Percentiles rank a stretch among this genome's conserved stretches.
Evolutionary conservation across 2,797 vertebrate species (phyloP).

Genomic region (Syngnathus rostellatus): DNA sequence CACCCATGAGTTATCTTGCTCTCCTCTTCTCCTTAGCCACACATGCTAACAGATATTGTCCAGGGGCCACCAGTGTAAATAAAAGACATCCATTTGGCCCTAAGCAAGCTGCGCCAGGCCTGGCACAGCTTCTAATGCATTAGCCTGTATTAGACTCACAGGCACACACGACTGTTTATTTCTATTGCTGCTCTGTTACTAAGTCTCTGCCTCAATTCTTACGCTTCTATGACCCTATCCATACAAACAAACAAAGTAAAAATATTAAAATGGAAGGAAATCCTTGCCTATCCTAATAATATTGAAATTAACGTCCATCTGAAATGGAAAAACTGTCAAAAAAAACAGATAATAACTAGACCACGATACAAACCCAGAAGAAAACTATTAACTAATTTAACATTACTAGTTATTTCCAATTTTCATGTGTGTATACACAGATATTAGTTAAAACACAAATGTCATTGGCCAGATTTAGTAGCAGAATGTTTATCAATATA

Average conservation of each 20-base stretch:
- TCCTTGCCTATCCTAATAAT: neutral
- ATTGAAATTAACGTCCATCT: neutral
- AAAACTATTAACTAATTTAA: neutral
- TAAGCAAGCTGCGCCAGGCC: slow-evolving; percentile 17
- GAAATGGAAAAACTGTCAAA: neutral
- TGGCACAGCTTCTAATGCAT: slow-evolving; percentile 58
- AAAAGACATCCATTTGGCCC: slow-evolving; percentile 47
- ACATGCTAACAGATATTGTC: slow-evolving; percentile 34
- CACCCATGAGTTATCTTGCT: slow-evolving; percentile 15
- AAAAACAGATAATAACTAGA: neutral
- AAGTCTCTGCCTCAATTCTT: neutral
- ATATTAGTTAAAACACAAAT: neutral
- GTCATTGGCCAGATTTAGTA: too few species aligned
- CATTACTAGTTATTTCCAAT: neutral
- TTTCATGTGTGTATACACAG: neutral
- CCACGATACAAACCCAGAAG: neutral
- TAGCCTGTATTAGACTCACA: slow-evolving; percentile 52
- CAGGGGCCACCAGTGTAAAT: slow-evolving; percentile 51
- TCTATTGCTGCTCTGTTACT: neutral
- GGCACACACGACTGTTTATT: neutral
- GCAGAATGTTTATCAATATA: neutral
- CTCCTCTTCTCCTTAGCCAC: slow-evolving; percentile 18
- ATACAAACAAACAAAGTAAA: neutral
- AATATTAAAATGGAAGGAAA: neutral
- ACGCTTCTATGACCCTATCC: neutral